Evolutionary conservation across 2,888 invertebrate species (phyloP).

Genomic region (Hypolimnas misippus): DNA sequence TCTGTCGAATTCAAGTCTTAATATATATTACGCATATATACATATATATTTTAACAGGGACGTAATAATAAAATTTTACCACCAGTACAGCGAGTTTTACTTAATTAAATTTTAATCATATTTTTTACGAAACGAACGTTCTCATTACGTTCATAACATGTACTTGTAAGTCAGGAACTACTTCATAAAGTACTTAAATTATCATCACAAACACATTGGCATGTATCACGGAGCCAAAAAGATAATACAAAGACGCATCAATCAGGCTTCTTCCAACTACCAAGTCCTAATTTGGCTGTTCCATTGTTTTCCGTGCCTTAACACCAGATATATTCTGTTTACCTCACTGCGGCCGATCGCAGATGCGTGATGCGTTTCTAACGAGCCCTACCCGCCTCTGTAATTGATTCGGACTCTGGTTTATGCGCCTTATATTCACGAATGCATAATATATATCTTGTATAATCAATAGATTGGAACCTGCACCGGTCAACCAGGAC

Average conservation of each 20-base stretch:
- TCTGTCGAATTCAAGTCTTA: too few relatives aligned
- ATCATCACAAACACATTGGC: constrained; percentile 39
- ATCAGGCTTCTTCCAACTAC: constrained; percentile 52
- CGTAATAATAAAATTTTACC: constrained; percentile 21
- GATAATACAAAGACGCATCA: constrained; percentile 39
- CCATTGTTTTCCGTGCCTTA: constrained; percentile 76
- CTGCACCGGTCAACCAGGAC: constrained; percentile 14
- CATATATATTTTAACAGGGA: background rate
- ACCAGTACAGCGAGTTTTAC: constrained; percentile 6
- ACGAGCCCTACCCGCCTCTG: constrained; percentile 73
- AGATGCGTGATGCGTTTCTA: constrained; percentile 84
- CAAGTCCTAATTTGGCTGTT: constrained; percentile 73
- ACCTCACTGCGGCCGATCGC: constrained; percentile 74
- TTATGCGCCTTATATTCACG: constrained; percentile 81
- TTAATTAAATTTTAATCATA: constrained; percentile 21
- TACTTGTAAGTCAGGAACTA: constrained; percentile 30
- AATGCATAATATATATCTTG: constrained; percentile 80
- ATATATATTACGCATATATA: background rate
- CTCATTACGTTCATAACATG: constrained; percentile 25
- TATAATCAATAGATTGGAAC: constrained; percentile 27
- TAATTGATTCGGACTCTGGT: constrained; percentile 81
- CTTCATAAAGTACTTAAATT: constrained; percentile 34
- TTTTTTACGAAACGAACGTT: constrained; percentile 11
- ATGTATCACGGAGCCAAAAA: constrained; percentile 39
- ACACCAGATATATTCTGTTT: constrained; percentile 79